Evolutionary conservation across 2,113 vertebrate species (phyloP).

Genomic region (Podiceps cristatus): DNA sequence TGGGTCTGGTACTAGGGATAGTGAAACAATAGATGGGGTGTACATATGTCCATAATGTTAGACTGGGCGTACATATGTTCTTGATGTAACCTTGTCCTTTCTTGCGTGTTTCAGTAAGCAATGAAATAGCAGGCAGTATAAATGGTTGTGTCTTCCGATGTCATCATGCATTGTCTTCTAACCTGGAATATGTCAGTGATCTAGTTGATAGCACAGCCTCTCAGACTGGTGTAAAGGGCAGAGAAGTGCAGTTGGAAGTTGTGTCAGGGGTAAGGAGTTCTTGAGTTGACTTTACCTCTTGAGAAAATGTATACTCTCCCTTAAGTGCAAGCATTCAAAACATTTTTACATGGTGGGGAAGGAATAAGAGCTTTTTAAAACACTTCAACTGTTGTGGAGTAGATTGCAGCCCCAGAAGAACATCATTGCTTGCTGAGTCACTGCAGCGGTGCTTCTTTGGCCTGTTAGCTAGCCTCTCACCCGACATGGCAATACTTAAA

Average conservation of each 20-base stretch:
- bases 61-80: not conserved
- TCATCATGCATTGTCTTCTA: not conserved
- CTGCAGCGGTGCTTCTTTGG: not conserved
- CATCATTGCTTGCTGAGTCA: not conserved
- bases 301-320: not conserved
- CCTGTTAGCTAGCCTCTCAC: not conserved
- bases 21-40: not conserved
- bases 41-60: not conserved
- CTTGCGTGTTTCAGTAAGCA: not conserved
- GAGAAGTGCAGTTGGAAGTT: not conserved
- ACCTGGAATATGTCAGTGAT: not conserved
- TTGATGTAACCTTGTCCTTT: not conserved
- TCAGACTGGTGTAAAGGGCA: not conserved
- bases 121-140: not conserved
- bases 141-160: not conserved
- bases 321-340: not conserved
- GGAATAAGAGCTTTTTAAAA: not conserved
- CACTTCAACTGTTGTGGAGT: not conserved
- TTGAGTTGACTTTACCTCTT: not conserved
- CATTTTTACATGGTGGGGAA: not conserved
- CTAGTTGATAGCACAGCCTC: not conserved
- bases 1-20: not conserved
- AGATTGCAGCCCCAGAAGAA: not conserved
- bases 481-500: not conserved
- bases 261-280: not conserved